Percentiles rank a stretch among this genome's conserved stretches.
Evolutionary conservation across 2,113 vertebrate genomes (phyloP).

Genomic region (Amia ocellicauda): DNA sequence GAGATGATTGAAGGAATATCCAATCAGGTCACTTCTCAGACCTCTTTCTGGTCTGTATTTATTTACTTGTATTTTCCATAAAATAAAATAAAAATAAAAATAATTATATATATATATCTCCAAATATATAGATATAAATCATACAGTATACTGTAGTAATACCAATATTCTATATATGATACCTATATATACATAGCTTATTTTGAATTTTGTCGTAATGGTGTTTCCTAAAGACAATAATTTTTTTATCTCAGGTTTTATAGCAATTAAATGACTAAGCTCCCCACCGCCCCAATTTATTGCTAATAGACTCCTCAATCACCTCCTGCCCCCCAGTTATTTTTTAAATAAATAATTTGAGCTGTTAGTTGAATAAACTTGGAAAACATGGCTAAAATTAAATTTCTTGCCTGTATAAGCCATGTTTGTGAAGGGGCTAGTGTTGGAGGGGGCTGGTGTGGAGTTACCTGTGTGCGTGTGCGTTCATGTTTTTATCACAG

Average conservation of each 20-base stretch:
- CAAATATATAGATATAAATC: conserved; percentile 52
- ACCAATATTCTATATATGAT: conserved; percentile 56
- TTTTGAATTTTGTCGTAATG: conserved; percentile 64
- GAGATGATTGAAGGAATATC: neutral
- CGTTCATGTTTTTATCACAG: neutral
- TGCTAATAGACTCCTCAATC: neutral
- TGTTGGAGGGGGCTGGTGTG: neutral
- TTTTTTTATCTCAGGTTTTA: conserved; percentile 72
- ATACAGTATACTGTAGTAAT: conserved; percentile 67
- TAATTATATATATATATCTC: no score
- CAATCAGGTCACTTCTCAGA: conserved; percentile 11
- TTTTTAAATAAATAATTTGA: neutral
- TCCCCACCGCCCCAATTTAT: neutral
- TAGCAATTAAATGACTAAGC: no score
- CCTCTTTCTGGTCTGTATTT: neutral
- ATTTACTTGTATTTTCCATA: conserved; percentile 18
- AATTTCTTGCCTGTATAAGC: neutral
- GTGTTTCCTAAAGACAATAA: conserved; percentile 66
- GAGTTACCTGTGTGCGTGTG: neutral
- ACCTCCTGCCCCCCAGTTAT: neutral
- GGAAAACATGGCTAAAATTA: neutral
- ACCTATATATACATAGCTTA: conserved; percentile 58
- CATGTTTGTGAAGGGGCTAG: neutral
- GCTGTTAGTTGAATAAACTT: neutral
- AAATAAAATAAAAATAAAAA: conserved; percentile 31